Base-by-base conservation (phyloP, 2,888 invertebrate genomes). In the Frankliniella fusca region DNA sequence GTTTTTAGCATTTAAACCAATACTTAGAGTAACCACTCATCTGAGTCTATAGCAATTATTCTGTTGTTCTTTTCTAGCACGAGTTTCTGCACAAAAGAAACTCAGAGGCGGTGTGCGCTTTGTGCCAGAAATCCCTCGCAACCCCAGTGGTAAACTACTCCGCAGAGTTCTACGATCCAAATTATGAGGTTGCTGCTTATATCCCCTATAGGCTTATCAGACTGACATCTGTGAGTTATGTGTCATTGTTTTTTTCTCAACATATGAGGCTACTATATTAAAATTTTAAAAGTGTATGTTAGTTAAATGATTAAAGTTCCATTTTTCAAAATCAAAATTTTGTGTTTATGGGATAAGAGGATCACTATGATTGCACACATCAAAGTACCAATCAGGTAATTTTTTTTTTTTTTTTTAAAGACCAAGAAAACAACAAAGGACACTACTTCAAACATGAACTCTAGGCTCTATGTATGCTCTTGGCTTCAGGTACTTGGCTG, bases 141-240 rank as follows among this genome's bases (percentile, higher is more conserved):
- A 93, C 85, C 90, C 93, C 0, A 92, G 93, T 54, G 95, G 95
- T 9, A 95, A 95, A 89, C 94, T 95, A 85, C 88, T 95, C 70
- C 90, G 95, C 84, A 90, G 93, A 82, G 89, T 89, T 80, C 87
- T 93, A 81, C 90, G 90, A 85, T 90, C 90, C 80, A 87, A 3
- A 89, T 88, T 83, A 89, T 89, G 82, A 38, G 38, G 38, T 38
- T 38, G 38, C 38, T 38, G 38, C 38, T 3, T 38, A 38, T 38
- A 38, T 5, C 38, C 2, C 3, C 2, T 38, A 3, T 38, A 38
- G 38, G 38, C 38, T 3, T 38, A 3, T 38, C 2, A 38, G 38
- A 38, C 38, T 5, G 38, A 38, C 38, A 3, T 38, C 5, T 38
- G 5, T 38, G 38, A 38, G 38, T 38, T 38, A 38, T 38, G 38